phyloP scores from a whole-genome alignment of 2,113 vertebrate species.

The Galemys pyrenaicus region DNA sequence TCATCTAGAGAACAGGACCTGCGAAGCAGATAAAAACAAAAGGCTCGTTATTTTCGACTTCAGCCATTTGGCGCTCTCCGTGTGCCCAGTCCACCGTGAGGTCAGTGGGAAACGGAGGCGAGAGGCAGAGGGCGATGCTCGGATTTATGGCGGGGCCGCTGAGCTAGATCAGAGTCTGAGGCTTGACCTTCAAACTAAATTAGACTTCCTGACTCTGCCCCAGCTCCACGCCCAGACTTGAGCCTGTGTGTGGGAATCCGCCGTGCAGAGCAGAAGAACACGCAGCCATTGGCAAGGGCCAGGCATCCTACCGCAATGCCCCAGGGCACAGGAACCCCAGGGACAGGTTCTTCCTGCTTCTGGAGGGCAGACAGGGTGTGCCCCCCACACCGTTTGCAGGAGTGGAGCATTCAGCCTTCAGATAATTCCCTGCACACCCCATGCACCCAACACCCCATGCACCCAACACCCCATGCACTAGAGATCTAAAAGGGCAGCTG shows the following conservation, averaged over 20 bases:
- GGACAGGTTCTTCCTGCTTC: background rate
- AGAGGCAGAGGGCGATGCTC: background rate
- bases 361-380: too few relatives aligned
- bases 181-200: background rate
- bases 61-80: background rate
- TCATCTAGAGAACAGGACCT: background rate
- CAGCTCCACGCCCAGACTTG: background rate
- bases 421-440: fast-evolving
- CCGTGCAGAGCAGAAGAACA: background rate
- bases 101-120: background rate
- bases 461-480: too few relatives aligned
- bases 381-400: fast-evolving
- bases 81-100: background rate
- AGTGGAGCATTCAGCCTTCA: fast-evolving
- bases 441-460: background rate
- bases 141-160: too few relatives aligned
- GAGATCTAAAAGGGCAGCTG: background rate
- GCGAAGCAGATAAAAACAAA: background rate
- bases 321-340: background rate
- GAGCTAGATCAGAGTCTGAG: background rate
- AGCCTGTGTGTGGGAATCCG: fast-evolving
- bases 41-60: background rate
- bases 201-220: background rate
- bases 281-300: fast-evolving
- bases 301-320: fast-evolving